Evolutionary conservation across 2,888 invertebrate species (phyloP), one percentile per base, ranked within the genome.

Genomic region (Eudasyphora cyanicolor): DNA sequence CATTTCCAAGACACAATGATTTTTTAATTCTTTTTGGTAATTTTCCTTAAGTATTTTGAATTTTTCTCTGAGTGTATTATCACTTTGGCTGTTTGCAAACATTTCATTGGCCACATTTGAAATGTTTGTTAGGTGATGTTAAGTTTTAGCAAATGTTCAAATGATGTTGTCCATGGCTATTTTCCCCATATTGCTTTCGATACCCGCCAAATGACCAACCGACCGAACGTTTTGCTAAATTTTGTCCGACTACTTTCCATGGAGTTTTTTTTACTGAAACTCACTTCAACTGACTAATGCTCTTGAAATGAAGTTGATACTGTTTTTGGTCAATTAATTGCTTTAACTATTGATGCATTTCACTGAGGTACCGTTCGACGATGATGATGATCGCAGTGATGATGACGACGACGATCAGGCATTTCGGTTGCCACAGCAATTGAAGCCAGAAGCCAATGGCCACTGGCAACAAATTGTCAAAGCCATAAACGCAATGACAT

Each of bases 271-370:
- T 51, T 19, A n/a, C 27, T 29, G 2, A 29, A 17, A n/a, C 38
- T 51, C 27, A 2, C 60, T 35, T 32, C 24, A 49, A 76, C 78
- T 84, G 84, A 81, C 71, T 84, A 82, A 84, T 84, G 78, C 82
- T 82, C 78, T 84, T 79, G 82, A 85, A 77, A 76, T 78, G 67
- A 76, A 62, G 67, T 78, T 77, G 82, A 85, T 81, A 85, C 86
- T 84, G 81, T 86, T 86, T 82, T 84, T 76, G 83, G 85, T 85
- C 86, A 85, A 85, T 84, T 84, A 84, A 84, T 84, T 84, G 84
- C 78, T 84, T 76, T 64, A 73, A 78, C 83, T 67, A 42, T 42
- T 67, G 67, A 67, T 42, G 67, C 38, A 67, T 67, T 67, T 67
- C 67, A 21, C 67, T 67, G 38, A 17, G 24, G 67, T 67, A 67